Evolutionary conservation across 1,140 invertebrate species (phyloP).

Genomic region (Bombus cullumanus): DNA sequence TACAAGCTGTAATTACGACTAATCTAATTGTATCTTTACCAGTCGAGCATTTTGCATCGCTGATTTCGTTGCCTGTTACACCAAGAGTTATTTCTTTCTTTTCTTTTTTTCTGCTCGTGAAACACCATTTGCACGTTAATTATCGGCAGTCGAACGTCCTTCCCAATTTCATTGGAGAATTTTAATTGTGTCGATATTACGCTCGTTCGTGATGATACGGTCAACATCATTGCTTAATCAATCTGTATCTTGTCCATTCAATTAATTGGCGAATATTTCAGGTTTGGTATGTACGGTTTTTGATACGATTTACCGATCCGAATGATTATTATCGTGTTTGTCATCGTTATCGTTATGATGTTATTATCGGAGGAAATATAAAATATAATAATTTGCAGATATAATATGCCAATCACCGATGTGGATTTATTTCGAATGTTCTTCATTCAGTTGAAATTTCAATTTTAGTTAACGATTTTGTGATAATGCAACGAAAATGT

Average conservation of each 20-base stretch:
- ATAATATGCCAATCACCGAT: no score
- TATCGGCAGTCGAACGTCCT: not conserved
- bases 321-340: not conserved
- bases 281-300: not conserved
- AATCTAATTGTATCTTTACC: slow-evolving; percentile 31
- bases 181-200: slow-evolving; percentile 4
- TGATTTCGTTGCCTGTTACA: not conserved
- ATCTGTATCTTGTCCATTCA: no score
- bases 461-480: no score
- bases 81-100: not conserved
- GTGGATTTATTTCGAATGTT: no score
- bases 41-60: not conserved
- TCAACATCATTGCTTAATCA: not conserved
- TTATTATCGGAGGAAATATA: not conserved
- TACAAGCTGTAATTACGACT: not conserved
- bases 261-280: slow-evolving; percentile 9
- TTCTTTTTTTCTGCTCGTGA: not conserved
- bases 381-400: no score
- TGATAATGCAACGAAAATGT: no score
- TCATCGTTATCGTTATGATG: not conserved
- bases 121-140: not conserved
- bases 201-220: not conserved
- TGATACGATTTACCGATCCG: not conserved
- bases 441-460: no score
- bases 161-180: not conserved